phyloP scores from a whole-genome alignment of 1,140 invertebrate genomes.

The Lucilia cuprina region DNA sequence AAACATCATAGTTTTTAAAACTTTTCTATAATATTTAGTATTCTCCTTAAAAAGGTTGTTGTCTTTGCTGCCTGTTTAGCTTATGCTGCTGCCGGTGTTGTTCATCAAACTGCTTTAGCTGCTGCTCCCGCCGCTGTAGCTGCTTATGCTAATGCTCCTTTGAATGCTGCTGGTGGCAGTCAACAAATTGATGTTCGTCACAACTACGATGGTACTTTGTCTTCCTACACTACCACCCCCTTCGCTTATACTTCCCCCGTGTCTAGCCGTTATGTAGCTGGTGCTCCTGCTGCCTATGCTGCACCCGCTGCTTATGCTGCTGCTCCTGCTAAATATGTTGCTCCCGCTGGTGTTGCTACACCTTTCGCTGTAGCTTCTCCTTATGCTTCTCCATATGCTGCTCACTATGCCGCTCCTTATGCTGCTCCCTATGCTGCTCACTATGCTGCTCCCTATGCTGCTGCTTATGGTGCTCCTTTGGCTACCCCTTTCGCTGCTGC shows the following conservation, averaged over 20 bases:
- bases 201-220: conserved; percentile 56
- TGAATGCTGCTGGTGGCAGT: conserved; percentile 57
- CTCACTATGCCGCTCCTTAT: conserved; percentile 50
- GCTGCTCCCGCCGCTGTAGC: conserved; percentile 48
- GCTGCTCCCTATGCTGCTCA: conserved; percentile 50
- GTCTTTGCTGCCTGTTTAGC: conserved; percentile 51
- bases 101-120: conserved; percentile 48
- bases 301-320: conserved; percentile 51
- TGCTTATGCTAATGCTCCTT: conserved; percentile 59
- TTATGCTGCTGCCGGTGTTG: conserved; percentile 49
- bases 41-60: conserved; percentile 29
- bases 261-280: conserved; percentile 64
- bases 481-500: conserved; percentile 37
- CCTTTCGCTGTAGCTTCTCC: conserved; percentile 51
- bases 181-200: conserved; percentile 57
- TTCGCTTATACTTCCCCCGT: conserved; percentile 60
- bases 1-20: neutral
- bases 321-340: conserved; percentile 43
- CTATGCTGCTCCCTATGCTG: conserved; percentile 49
- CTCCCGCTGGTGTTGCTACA: conserved; percentile 28
- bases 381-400: conserved; percentile 55
- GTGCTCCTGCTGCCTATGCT: conserved; percentile 44
- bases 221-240: conserved; percentile 58
- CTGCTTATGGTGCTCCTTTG: conserved; percentile 52
- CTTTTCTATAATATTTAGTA: neutral